Evolutionary conservation across 2,888 invertebrate genomes (phyloP), one percentile per base, ranked within the genome.

Genomic region (Petrolisthes manimaculis): DNA sequence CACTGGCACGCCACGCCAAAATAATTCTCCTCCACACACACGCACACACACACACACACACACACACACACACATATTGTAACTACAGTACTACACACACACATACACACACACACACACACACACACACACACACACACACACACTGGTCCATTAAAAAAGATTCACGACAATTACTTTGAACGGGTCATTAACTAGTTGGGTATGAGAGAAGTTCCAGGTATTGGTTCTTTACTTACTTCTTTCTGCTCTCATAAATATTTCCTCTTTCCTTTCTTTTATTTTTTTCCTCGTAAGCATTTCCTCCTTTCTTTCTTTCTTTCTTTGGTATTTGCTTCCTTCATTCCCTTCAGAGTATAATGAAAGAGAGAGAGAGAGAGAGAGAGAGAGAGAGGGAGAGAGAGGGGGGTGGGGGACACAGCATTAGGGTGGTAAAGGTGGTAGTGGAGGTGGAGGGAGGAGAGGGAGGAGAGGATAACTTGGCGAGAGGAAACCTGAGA

Each of bases 361-460:
- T 9, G 61, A 61, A 61, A 80, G 80, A 75, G 75, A 75, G 75
- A 75, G 75, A 75, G 75, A 75, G 75, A 75, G n/a, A 75, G 75
- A 75, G 75, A 75, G 75, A 75, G 54, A 80, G 54, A 1, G 55
- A 80, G 79, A 79, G 5, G 18, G 79, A 61, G 61, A 61, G 61
- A 61, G 61, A 61, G 61, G 14, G 61, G 14, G 61, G 61, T 61
- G 61, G 61, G 61, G n/a, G n/a, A n/a, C n/a, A n/a, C n/a, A n/a
- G n/a, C n/a, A n/a, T n/a, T n/a, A n/a, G n/a, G n/a, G n/a, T n/a
- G n/a, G n/a, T n/a, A n/a, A n/a, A n/a, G 61, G 61, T 61, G 61
- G 61, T 9, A 61, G 61, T 6, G 61, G 14, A 14, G 14, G 61
- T 9, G 53, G 79, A n/a, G 54, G 55, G 80, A 80, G 21, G 80